These are phyloP conservation scores for Sarcophaga peregrina DNA, from an alignment of 1,140 invertebrate species.

Conservation along the genomic window DNA sequence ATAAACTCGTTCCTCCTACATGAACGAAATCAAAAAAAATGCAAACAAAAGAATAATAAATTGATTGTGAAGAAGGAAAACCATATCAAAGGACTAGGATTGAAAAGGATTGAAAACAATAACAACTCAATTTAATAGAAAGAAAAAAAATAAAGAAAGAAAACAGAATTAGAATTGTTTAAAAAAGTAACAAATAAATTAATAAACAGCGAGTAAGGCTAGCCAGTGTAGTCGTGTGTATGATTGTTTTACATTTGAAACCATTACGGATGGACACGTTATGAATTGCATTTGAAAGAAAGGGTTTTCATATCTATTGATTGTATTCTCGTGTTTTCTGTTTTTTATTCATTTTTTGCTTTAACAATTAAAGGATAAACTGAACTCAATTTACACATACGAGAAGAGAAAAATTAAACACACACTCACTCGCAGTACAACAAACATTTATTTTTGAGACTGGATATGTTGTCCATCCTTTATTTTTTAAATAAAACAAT, in stretches of 20 bases:
- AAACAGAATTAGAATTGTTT: not conserved
- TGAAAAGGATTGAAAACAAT: not conserved
- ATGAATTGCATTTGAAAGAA: not conserved
- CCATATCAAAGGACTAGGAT: not conserved
- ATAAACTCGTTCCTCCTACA: not conserved
- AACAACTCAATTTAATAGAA: not conserved
- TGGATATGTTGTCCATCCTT: not conserved
- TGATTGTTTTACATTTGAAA: not conserved
- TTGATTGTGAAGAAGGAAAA: not conserved
- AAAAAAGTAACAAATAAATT: not conserved
- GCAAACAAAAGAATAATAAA: slow-evolving; percentile 13
- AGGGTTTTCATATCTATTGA: not conserved
- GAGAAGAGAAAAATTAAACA: too few relatives aligned
- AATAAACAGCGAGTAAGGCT: not conserved
- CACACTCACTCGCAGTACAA: too few relatives aligned
- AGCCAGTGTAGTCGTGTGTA: not conserved
- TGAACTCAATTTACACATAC: too few relatives aligned
- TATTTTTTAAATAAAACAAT: not conserved
- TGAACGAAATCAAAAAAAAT: not conserved
- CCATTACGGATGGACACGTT: not conserved
- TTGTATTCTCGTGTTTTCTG: not conserved
- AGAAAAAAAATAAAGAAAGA: not conserved
- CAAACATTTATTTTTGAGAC: too few relatives aligned
- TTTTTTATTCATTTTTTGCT: not conserved
- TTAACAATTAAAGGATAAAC: too few relatives aligned